A percentile compares a stretch with the other conserved stretches of the same genome.
Evolutionary conservation across 2,888 invertebrate genomes (phyloP).

Genomic region (Pimpla rufipes): DNA sequence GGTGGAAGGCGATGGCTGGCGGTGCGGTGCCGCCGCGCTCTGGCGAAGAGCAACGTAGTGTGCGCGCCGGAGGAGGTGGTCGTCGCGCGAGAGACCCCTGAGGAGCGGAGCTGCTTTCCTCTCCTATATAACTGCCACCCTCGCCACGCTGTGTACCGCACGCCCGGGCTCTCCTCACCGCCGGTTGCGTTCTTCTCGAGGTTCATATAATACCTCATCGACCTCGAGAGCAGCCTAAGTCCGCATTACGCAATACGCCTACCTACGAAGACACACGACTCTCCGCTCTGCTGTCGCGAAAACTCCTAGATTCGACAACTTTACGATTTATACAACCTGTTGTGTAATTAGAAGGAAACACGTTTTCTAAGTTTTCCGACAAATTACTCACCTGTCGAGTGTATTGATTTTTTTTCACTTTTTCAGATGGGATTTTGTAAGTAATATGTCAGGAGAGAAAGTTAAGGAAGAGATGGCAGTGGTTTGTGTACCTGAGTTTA

Average conservation of each 20-base stretch:
- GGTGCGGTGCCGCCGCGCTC: neutral
- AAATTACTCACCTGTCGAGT: neutral
- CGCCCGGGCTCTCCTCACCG: constrained; percentile 34
- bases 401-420: neutral
- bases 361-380: neutral
- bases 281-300: neutral
- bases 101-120: constrained; percentile 63
- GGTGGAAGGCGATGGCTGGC: constrained; percentile 67
- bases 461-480: no score
- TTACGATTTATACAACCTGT: neutral
- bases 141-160: neutral
- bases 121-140: constrained; percentile 49
- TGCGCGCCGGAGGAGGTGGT: constrained; percentile 38
- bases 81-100: constrained; percentile 19
- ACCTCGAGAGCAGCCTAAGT: constrained; percentile 58
- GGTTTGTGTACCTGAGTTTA: no score
- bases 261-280: constrained; percentile 37
- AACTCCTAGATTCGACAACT: neutral
- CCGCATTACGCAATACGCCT: constrained; percentile 39
- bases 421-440: no score
- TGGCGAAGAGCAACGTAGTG: no score
- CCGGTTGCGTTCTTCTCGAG: constrained; percentile 44
- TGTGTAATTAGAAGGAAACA: no score
- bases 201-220: constrained; percentile 59
- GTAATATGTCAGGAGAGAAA: no score